A percentile compares a stretch with the other conserved stretches of the same genome.
These are phyloP conservation scores for Cordylochernes scorpioides DNA, from an alignment of 2,888 invertebrate genomes.

Conservation along the genomic window DNA sequence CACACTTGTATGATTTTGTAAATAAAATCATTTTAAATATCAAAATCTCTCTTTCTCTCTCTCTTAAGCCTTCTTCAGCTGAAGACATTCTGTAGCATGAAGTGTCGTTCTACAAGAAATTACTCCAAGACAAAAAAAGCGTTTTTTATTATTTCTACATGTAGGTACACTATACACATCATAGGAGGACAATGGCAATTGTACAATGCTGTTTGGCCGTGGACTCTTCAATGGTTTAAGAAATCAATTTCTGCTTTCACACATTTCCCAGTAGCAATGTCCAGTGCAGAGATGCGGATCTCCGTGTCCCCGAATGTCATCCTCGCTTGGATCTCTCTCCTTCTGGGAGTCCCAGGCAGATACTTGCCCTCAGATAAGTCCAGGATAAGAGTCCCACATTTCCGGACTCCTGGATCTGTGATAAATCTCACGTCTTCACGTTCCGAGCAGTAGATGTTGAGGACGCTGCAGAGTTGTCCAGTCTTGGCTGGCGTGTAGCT, in stretches of 20 bases:
- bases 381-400: constrained; percentile 27
- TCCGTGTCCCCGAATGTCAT: constrained; percentile 31
- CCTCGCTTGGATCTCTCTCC: constrained; percentile 26
- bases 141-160: no score
- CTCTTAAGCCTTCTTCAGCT: no score
- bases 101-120: no score
- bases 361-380: constrained; percentile 18
- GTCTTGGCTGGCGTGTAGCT: constrained; percentile 28
- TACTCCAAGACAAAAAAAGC: no score
- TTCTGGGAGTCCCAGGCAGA: not conserved
- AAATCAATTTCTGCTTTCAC: constrained; percentile 27
- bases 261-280: constrained; percentile 24
- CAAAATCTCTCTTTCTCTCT: no score
- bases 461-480: constrained; percentile 25
- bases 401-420: constrained; percentile 27
- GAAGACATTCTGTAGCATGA: no score
- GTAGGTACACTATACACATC: no score
- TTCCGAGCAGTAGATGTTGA: constrained; percentile 28
- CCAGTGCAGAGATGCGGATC: constrained; percentile 26
- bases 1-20: no score
- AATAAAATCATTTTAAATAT: no score
- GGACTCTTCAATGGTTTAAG: constrained; percentile 23
- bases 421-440: constrained; percentile 24
- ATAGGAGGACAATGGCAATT: constrained; percentile 28
- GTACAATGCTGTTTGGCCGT: constrained; percentile 30